Conservation (phyloP, 2,888 invertebrate genomes). For the Prionchulus punctatus region DNA sequence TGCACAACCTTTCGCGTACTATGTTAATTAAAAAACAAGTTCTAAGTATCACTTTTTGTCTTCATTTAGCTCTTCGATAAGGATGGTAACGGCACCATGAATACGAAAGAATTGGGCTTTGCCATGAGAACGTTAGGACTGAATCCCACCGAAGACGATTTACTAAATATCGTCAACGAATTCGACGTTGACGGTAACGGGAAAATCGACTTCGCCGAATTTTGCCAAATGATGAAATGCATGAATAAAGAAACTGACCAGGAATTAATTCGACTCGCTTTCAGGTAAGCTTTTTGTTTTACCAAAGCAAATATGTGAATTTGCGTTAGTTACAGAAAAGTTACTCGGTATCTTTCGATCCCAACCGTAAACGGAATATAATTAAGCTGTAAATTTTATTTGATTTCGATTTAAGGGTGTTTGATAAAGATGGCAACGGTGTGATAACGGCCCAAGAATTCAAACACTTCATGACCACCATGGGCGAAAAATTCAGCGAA, state of each 20-base stretch:
- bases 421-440: constrained; percentile 32
- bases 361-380: too few relatives aligned
- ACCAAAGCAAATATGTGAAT: neutral
- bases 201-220: constrained; percentile 31
- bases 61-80: constrained; percentile 27
- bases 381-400: neutral
- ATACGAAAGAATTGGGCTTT: constrained; percentile 31
- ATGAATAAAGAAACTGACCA: constrained; percentile 34
- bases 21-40: too few relatives aligned
- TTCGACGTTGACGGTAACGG: constrained; percentile 33
- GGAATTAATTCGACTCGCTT: constrained; percentile 29
- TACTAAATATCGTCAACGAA: constrained; percentile 24
- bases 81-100: constrained; percentile 32
- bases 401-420: constrained; percentile 19
- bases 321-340: neutral
- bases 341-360: too few relatives aligned
- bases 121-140: constrained; percentile 31
- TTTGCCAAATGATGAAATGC: constrained; percentile 32
- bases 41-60: neutral
- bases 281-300: constrained; percentile 20
- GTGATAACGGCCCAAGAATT: constrained; percentile 27
- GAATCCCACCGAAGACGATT: constrained; percentile 31
- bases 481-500: constrained; percentile 27
- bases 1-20: too few relatives aligned
- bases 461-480: constrained; percentile 10